phyloP scores from a whole-genome alignment of 2,113 vertebrate genomes.

The Pagrus major region DNA sequence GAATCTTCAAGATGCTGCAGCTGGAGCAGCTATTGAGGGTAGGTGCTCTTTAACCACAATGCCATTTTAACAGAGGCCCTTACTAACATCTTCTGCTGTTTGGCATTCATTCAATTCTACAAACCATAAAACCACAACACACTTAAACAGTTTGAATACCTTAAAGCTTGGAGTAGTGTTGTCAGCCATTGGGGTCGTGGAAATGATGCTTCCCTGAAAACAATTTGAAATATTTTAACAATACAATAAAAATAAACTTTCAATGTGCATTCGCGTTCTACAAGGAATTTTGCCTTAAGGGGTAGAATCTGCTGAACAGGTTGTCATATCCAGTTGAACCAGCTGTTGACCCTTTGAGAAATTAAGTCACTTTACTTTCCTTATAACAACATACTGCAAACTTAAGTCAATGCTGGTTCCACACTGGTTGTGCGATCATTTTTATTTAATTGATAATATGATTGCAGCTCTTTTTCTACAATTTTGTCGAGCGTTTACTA shows the following conservation, averaged over 20 bases:
- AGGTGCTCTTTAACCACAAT: slow-evolving; percentile 42
- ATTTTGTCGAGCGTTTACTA: too few species aligned
- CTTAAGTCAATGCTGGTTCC: background rate
- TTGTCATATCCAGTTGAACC: background rate
- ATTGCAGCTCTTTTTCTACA: background rate
- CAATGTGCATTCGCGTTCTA: too few species aligned
- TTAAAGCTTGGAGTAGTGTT: slow-evolving; percentile 63
- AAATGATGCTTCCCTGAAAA: slow-evolving; percentile 16
- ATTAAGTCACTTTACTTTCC: background rate
- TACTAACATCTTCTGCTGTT: too few species aligned
- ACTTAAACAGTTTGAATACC: slow-evolving; percentile 50
- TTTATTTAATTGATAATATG: background rate
- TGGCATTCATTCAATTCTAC: background rate
- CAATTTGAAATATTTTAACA: background rate
- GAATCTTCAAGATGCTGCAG: slow-evolving; percentile 76
- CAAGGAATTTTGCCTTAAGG: too few species aligned
- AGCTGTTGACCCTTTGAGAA: too few species aligned
- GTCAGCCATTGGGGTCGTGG: slow-evolving; percentile 32
- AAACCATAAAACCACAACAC: background rate
- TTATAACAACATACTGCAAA: background rate
- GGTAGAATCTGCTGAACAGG: background rate
- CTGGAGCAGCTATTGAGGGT: slow-evolving; percentile 72
- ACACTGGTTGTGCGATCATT: background rate
- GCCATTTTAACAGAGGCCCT: background rate
- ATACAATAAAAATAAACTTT: background rate